Percentiles rank a stretch among this genome's conserved stretches.
These are phyloP conservation scores for Erebia palarica DNA, from an alignment of 2,888 invertebrate genomes.

Conservation along the genomic window DNA sequence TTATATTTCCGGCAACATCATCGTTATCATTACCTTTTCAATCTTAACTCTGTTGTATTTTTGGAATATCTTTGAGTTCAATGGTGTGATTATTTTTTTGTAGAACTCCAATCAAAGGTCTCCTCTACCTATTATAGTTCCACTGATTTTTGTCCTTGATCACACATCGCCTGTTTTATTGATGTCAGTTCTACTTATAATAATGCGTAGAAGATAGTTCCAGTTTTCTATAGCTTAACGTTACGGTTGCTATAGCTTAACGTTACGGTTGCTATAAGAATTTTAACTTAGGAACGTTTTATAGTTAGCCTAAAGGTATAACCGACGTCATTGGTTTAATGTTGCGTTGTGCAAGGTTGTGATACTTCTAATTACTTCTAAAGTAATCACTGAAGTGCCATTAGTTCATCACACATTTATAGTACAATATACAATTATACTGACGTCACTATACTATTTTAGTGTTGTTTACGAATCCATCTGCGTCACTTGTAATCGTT, in stretches of 20 bases:
- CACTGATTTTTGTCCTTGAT: too few relatives aligned
- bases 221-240: background rate
- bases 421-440: constrained; percentile 45
- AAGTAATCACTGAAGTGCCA: constrained; percentile 14
- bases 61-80: too few relatives aligned
- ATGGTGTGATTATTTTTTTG: too few relatives aligned
- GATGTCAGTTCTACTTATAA: too few relatives aligned
- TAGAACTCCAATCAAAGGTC: too few relatives aligned
- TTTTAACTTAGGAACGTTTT: background rate
- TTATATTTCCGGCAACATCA: too few relatives aligned
- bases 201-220: too few relatives aligned
- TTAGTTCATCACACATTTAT: constrained; percentile 33
- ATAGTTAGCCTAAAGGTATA: background rate
- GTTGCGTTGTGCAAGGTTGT: constrained; percentile 18
- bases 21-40: too few relatives aligned
- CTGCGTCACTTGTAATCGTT: constrained; percentile 35
- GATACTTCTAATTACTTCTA: constrained; percentile 29
- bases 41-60: too few relatives aligned
- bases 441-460: constrained; percentile 46
- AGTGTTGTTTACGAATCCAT: constrained; percentile 39
- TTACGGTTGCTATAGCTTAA: background rate
- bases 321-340: constrained; percentile 48
- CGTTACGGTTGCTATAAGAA: background rate
- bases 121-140: too few relatives aligned
- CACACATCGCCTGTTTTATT: too few relatives aligned